Evolutionary conservation across 1,140 invertebrate species (phyloP).

Genomic region (Neodiprion lecontei): DNA sequence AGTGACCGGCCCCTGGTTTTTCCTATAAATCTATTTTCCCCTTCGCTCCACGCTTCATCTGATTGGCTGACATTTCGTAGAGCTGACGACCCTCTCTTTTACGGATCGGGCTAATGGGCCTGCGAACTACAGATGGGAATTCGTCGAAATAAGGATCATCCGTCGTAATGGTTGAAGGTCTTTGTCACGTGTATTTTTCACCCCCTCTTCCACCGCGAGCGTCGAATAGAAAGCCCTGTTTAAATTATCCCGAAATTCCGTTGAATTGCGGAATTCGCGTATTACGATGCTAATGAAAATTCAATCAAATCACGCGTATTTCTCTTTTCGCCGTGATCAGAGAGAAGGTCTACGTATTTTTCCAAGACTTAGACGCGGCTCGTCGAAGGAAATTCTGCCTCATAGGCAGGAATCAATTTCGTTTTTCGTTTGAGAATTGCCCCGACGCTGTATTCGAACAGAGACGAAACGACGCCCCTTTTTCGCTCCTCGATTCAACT

Average conservation of each 20-base stretch:
- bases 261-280: not conserved
- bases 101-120: slow-evolving; percentile 26
- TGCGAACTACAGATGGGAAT: not conserved
- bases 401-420: not conserved
- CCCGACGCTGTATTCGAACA: not conserved
- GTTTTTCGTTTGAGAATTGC: not conserved
- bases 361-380: too few species aligned
- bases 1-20: slow-evolving; percentile 26
- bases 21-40: slow-evolving; percentile 44
- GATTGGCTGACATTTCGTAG: slow-evolving; percentile 34
- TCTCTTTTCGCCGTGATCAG: not conserved
- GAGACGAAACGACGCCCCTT: not conserved
- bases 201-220: too few species aligned
- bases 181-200: not conserved
- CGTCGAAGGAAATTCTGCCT: not conserved
- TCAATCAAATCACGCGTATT: not conserved
- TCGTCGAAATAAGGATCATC: not conserved
- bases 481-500: too few species aligned
- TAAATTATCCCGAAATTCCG: not conserved
- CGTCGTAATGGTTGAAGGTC: not conserved
- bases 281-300: slow-evolving; percentile 3
- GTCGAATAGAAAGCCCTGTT: not conserved
- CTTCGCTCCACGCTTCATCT: slow-evolving; percentile 27
- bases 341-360: not conserved
- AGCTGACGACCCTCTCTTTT: not conserved